phyloP scores from a whole-genome alignment of 2,888 invertebrate genomes.

The Allygus modestus region DNA sequence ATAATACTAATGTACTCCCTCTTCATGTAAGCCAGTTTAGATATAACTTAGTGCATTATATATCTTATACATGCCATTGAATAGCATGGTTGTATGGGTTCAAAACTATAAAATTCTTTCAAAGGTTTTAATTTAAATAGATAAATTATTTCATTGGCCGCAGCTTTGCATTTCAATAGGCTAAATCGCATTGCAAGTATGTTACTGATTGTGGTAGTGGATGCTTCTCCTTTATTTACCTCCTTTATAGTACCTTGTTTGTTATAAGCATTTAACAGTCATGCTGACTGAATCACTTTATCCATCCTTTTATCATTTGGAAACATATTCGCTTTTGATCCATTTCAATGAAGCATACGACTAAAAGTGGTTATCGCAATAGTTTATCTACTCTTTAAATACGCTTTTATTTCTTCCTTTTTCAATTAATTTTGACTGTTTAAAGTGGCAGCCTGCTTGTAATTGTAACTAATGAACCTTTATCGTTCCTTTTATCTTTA shows the following conservation, averaged over 20 bases:
- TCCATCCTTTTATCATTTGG: not conserved
- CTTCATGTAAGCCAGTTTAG: too few species aligned
- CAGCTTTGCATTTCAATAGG: conserved; percentile 18
- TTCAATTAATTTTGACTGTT: not conserved
- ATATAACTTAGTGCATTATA: too few species aligned
- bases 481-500: conserved; percentile 16
- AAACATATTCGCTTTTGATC: not conserved
- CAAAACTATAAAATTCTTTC: not conserved
- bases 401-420: conserved; percentile 16
- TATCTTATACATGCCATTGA: too few species aligned
- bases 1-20: too few species aligned
- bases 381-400: not conserved
- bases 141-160: not conserved
- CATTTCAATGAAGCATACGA: not conserved
- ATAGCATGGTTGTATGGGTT: not conserved
- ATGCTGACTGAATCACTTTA: not conserved
- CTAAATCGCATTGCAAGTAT: conserved; percentile 30
- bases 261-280: not conserved
- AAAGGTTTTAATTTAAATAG: not conserved
- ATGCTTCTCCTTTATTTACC: conserved; percentile 20
- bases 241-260: conserved; percentile 40
- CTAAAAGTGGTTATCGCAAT: not conserved
- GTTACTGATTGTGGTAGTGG: conserved; percentile 31
- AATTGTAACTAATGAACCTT: conserved; percentile 11
- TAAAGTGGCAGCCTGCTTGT: conserved; percentile 15